These are phyloP conservation scores for Xyliphius kryptos DNA, from an alignment of 2,113 vertebrate species.

Conservation along the genomic window DNA sequence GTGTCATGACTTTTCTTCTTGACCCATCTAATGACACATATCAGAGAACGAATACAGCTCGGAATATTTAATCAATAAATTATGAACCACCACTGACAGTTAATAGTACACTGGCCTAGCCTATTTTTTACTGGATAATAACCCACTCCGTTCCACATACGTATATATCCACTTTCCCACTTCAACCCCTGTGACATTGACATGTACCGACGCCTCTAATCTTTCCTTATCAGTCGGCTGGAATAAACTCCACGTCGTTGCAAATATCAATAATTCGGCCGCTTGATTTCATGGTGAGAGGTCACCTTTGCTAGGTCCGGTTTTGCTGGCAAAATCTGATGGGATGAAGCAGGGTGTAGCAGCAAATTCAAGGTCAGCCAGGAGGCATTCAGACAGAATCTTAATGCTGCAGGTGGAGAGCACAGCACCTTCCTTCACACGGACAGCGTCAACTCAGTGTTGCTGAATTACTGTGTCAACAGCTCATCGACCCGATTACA, in stretches of 20 bases:
- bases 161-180: background rate
- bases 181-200: constrained; percentile 21
- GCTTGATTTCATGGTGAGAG: constrained; percentile 41
- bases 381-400: constrained; percentile 37
- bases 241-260: constrained; percentile 41
- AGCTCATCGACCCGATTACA: constrained; percentile 23
- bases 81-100: constrained; percentile 6
- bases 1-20: constrained; percentile 26
- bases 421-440: constrained; percentile 14
- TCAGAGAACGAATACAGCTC: constrained; percentile 29
- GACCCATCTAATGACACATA: constrained; percentile 42
- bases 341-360: constrained; percentile 33
- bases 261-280: constrained; percentile 48
- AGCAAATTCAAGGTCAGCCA: constrained; percentile 43
- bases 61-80: constrained; percentile 50
- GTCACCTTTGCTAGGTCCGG: constrained; percentile 31
- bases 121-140: constrained; percentile 17
- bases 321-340: constrained; percentile 40
- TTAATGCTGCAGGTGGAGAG: constrained; percentile 34
- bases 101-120: no score
- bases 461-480: constrained; percentile 19
- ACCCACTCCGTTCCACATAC: no score
- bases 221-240: constrained; percentile 24
- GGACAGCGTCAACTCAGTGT: constrained; percentile 2
- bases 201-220: constrained; percentile 31